Base-by-base conservation (phyloP, 2,888 invertebrate species). In the Drosophila leonis region DNA sequence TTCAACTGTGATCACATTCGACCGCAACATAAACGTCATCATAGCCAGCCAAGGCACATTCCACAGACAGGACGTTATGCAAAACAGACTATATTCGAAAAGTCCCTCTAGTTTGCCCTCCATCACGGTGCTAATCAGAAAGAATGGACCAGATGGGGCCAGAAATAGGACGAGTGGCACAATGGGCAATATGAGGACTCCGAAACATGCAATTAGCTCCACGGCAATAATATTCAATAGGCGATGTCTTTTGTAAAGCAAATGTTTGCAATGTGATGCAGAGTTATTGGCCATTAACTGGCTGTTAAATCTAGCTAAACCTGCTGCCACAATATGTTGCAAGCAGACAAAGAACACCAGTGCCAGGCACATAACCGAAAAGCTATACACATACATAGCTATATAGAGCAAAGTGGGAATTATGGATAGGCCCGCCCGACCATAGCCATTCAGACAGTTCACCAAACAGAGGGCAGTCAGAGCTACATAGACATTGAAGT, bases 261-360 rank as follows among this genome's bases (percentile, higher is more conserved):
- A 44, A 8, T n/a, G n/a, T 0, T 31, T 56, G 24, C 59, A 63
- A 0, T 55, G 7, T 5, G 27, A 10, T 15, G 41, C 52, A 4
- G 37, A 37, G 8, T 27, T 6, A 27, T n/a, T 10, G 27, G 6
- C 15, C 18, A 9, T 33, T 12, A 83, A 4, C 54, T 60, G 54
- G 0, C 5, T 41, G 51, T 88, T 88, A 24, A 59, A 72, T 8
- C 76, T 46, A 0, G 24, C 20, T 33, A 86, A 13, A 0, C 71
- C 70, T 2, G 65, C 56, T 12, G 72, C 72, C 51, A 83, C 65
- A 29, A 82, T 77, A 29, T 74, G 72, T 51, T 83, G 79, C 44
- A 86, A 42, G 42, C 77, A 76, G 44, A 82, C 76, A 59, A 80
- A 83, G 42, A 83, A 74, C 18, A 72, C 51, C 4, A 80, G n/a